Evolutionary conservation across 1,140 invertebrate genomes (phyloP).

Genomic region (Linepithema humile): DNA sequence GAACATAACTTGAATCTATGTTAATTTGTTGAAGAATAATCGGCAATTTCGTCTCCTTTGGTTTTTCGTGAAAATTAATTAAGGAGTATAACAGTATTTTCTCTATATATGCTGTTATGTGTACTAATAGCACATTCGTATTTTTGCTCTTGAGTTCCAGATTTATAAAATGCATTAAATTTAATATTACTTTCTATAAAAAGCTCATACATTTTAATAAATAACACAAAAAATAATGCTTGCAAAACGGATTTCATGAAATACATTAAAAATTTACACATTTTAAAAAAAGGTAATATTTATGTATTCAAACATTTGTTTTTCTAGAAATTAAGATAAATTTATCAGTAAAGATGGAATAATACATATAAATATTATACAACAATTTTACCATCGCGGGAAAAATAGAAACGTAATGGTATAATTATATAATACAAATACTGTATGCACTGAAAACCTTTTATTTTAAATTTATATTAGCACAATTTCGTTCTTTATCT

Average conservation of each 20-base stretch:
- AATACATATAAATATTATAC: too few species aligned
- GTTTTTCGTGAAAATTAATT: constrained; percentile 67
- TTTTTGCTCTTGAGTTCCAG: background rate
- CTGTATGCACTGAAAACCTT: background rate
- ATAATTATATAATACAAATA: background rate
- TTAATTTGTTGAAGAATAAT: constrained; percentile 25
- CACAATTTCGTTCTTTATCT: background rate
- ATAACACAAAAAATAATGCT: background rate
- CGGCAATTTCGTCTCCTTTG: constrained; percentile 36
- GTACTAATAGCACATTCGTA: background rate
- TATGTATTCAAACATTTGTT: background rate
- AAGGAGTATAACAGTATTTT: background rate
- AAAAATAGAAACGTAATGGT: background rate
- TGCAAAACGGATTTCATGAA: background rate
- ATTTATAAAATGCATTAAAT: background rate
- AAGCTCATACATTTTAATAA: background rate
- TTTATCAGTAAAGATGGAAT: too few species aligned
- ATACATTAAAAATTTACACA: background rate
- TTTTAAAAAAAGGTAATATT: background rate
- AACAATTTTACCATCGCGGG: background rate
- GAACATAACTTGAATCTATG: background rate
- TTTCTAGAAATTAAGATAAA: background rate
- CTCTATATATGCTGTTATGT: background rate
- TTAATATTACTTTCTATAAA: background rate
- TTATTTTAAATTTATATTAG: background rate